Conservation (phyloP, 2,797 vertebrate genomes). For the Hydrolagus colliei region DNA sequence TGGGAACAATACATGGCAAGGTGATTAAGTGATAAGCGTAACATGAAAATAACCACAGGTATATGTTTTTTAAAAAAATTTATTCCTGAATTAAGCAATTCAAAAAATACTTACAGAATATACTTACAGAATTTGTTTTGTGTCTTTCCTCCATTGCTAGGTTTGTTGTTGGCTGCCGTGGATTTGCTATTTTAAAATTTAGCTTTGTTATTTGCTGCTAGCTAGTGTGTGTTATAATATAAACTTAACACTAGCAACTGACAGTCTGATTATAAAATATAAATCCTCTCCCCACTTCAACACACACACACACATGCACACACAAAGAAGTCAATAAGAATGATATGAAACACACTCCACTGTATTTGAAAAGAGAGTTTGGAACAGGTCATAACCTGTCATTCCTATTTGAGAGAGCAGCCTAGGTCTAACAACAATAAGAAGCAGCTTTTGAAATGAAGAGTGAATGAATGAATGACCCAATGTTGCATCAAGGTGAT, state of each 20-base stretch:
- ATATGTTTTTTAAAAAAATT: not conserved
- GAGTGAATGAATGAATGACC: slow-evolving; percentile 46
- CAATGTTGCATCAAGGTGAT: slow-evolving; percentile 62
- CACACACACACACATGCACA: too few relatives aligned
- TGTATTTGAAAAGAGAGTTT: not conserved
- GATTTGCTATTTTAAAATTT: not conserved
- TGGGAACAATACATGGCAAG: too few relatives aligned
- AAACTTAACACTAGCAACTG: too few relatives aligned
- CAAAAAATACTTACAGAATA: not conserved
- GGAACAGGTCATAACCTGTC: not conserved
- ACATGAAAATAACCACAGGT: not conserved
- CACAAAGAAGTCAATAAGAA: too few relatives aligned
- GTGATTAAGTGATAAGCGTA: not conserved
- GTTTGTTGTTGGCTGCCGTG: not conserved
- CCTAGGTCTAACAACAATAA: not conserved
- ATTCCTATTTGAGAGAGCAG: not conserved
- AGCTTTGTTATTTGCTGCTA: too few relatives aligned
- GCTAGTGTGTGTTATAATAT: too few relatives aligned
- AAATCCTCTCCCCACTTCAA: too few relatives aligned
- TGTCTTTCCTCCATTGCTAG: not conserved
- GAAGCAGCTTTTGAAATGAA: slow-evolving; percentile 19
- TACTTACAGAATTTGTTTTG: not conserved
- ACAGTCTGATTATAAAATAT: too few relatives aligned
- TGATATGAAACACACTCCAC: not conserved
- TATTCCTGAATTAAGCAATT: not conserved